These are phyloP conservation scores for Psilopogon haemacephalus DNA, from an alignment of 2,113 vertebrate species.

Conservation along the genomic window DNA sequence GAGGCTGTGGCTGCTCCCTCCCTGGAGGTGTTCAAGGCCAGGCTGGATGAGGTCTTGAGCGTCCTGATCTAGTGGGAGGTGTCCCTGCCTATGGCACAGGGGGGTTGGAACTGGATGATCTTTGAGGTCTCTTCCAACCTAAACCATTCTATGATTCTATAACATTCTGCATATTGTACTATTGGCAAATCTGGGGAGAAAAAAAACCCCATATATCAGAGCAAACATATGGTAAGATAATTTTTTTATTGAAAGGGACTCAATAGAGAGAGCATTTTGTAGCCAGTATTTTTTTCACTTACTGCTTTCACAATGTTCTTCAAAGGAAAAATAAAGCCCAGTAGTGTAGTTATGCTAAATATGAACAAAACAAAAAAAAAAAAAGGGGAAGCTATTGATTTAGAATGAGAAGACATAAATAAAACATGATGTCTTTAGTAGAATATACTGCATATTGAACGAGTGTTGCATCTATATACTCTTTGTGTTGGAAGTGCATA, in stretches of 20 bases:
- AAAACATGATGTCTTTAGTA: not conserved
- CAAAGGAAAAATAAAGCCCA: not conserved
- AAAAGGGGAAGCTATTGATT: not conserved
- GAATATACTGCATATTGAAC: not conserved
- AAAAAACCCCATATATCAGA: not conserved
- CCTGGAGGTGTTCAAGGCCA: no score
- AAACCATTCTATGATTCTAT: no score
- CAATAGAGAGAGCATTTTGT: not conserved
- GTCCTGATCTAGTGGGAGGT: no score
- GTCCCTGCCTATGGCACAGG: no score
- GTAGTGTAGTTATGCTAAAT: not conserved
- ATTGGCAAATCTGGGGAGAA: not conserved
- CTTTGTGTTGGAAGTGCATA: not conserved
- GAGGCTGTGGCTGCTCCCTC: no score
- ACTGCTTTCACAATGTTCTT: not conserved
- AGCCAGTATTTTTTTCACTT: not conserved
- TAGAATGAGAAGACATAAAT: not conserved
- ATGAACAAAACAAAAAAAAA: not conserved
- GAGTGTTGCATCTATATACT: not conserved
- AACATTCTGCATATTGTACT: not conserved
- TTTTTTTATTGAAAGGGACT: not conserved
- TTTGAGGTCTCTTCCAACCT: no score
- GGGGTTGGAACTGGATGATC: no score
- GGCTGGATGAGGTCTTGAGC: no score
- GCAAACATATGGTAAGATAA: not conserved